Percentiles rank a stretch among this genome's conserved stretches.
These are phyloP conservation scores for Probosciger aterrimus DNA, from an alignment of 2,113 vertebrate species.

Conservation along the genomic window DNA sequence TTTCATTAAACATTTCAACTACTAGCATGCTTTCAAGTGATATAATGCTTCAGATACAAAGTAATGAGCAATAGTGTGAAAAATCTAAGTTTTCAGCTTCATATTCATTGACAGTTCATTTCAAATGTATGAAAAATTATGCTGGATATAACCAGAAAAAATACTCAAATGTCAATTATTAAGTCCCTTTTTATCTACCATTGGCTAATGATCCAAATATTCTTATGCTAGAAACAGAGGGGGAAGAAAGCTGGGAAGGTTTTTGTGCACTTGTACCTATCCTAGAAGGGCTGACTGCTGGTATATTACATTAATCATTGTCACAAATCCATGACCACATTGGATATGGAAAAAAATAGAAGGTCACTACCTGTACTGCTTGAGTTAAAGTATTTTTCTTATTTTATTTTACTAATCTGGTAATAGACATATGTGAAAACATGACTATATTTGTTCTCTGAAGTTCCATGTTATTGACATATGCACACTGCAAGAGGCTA, in stretches of 20 bases:
- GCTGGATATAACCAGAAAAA: background rate
- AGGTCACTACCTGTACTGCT: background rate
- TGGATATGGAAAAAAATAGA: background rate
- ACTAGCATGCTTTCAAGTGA: background rate
- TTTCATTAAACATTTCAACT: background rate
- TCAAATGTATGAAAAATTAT: background rate
- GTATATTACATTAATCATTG: background rate
- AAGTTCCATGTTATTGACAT: background rate
- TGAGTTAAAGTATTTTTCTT: background rate
- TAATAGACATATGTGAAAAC: background rate
- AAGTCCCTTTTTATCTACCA: background rate
- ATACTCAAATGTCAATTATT: background rate
- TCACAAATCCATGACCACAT: background rate
- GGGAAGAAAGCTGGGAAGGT: background rate
- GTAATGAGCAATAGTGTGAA: background rate
- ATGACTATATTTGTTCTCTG: background rate
- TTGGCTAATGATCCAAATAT: background rate
- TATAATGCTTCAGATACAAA: background rate
- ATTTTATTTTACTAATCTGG: background rate
- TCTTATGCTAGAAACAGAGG: background rate
- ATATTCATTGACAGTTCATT: background rate
- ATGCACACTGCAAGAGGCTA: background rate
- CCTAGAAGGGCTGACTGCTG: background rate
- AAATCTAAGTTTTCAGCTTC: background rate
- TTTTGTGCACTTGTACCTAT: background rate